Conservation (phyloP, 2,888 invertebrate genomes). For the Pristionchus maxplancki region DNA sequence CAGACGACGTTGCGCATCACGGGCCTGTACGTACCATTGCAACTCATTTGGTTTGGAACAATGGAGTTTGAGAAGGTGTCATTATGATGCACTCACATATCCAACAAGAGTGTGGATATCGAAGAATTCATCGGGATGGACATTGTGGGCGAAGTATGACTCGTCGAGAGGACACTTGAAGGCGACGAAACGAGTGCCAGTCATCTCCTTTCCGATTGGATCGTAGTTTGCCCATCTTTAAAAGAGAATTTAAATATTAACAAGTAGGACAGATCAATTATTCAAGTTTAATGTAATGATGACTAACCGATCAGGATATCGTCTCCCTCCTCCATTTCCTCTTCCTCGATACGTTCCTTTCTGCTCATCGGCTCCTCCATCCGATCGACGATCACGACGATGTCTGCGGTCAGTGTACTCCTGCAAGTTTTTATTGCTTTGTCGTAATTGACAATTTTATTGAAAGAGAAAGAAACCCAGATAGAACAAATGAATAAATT, state of each 20-base stretch:
- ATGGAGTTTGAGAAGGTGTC: not conserved
- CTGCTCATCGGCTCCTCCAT: conserved; percentile 13
- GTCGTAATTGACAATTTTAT: too few species aligned
- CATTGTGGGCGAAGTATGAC: conserved; percentile 63
- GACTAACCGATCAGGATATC: conserved; percentile 31
- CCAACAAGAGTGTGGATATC: conserved; percentile 51
- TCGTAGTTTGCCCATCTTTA: conserved; percentile 78
- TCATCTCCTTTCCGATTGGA: conserved; percentile 82
- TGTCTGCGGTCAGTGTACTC: conserved; percentile 9
- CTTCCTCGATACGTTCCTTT: not conserved
- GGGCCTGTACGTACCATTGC: conserved; percentile 56
- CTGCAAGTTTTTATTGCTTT: too few species aligned
- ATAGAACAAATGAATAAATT: too few species aligned
- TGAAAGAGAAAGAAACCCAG: too few species aligned
- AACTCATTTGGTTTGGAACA: not conserved
- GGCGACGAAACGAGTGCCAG: conserved; percentile 85
- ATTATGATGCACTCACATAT: conserved; percentile 48
- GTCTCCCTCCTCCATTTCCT: not conserved
- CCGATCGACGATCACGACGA: conserved; percentile 26
- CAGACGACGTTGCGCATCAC: conserved; percentile 69
- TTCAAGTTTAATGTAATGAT: not conserved
- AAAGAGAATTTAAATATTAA: not conserved
- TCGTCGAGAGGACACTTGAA: conserved; percentile 86
- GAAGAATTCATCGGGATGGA: conserved; percentile 66
- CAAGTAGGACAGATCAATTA: not conserved